phyloP scores from a whole-genome alignment of 2,113 vertebrate genomes.

The Mohoua ochrocephala region DNA sequence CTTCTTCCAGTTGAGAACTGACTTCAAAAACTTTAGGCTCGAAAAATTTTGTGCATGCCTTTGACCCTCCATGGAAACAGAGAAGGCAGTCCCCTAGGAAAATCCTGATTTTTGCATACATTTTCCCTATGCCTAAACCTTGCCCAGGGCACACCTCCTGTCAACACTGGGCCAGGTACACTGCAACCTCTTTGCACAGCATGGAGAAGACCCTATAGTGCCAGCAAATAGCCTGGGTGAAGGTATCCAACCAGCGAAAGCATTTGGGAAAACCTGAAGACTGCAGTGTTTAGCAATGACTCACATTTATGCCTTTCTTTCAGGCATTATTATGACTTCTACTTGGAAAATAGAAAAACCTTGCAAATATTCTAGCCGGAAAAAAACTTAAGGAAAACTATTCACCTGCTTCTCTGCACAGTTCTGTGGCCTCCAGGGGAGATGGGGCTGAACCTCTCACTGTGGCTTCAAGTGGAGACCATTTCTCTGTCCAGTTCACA shows the following conservation, averaged over 20 bases:
- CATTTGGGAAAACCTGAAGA: background rate
- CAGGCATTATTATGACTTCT: background rate
- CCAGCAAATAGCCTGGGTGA: background rate
- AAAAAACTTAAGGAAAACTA: background rate
- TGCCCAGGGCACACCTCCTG: background rate
- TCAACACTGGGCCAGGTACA: background rate
- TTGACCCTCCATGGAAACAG: background rate
- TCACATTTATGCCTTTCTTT: background rate
- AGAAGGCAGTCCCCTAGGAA: background rate
- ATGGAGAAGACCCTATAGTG: accelerated
- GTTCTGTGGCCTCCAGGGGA: background rate
- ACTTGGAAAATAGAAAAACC: background rate
- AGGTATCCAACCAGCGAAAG: background rate
- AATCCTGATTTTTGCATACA: background rate
- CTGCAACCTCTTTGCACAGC: too few relatives aligned
- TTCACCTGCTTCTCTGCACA: background rate
- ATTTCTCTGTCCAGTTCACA: background rate
- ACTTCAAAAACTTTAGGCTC: background rate
- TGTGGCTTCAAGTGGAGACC: accelerated
- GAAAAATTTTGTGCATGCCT: background rate
- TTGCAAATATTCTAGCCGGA: background rate
- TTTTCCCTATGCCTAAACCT: background rate
- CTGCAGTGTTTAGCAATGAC: background rate
- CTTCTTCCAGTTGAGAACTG: background rate
- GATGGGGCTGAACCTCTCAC: accelerated